A percentile compares a stretch with the other conserved stretches of the same genome.
Conservation (phyloP, 2,888 invertebrate species). For the Agrochola lota region DNA sequence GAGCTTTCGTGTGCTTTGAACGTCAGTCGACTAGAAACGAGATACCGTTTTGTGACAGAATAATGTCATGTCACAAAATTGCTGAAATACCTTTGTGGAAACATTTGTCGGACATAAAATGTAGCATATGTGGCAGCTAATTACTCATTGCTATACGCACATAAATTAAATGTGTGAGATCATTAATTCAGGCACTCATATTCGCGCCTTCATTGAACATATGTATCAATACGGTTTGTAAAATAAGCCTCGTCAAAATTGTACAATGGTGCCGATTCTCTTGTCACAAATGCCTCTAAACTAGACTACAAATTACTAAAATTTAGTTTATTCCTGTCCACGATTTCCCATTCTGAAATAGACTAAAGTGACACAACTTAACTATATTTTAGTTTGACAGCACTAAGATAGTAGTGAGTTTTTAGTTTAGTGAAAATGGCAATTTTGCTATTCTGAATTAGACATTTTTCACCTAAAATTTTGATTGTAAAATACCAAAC, state of each 20-base stretch:
- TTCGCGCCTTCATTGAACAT: conserved; percentile 19
- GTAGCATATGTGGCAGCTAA: conserved; percentile 39
- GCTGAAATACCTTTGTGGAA: conserved; percentile 24
- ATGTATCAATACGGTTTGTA: conserved; percentile 39
- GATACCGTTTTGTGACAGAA: conserved; percentile 24
- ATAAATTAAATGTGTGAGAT: conserved; percentile 46
- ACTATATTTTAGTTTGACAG: too few relatives aligned
- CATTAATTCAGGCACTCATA: conserved; percentile 41
- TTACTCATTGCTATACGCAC: conserved; percentile 42
- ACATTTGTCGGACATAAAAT: conserved; percentile 29
- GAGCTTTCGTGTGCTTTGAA: conserved; percentile 27
- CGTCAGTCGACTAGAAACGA: conserved; percentile 16
- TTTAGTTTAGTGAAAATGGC: too few relatives aligned
- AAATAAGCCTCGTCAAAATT: conserved; percentile 4
- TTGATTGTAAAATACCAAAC: too few relatives aligned
- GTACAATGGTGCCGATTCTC: too few relatives aligned
- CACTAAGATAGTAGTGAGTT: too few relatives aligned
- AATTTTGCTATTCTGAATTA: too few relatives aligned
- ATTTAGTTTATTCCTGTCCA: too few relatives aligned
- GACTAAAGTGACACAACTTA: too few relatives aligned
- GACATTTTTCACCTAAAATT: too few relatives aligned
- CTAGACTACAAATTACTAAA: too few relatives aligned
- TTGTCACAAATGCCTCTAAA: too few relatives aligned
- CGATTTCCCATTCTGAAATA: too few relatives aligned
- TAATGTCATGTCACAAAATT: conserved; percentile 1